phyloP scores from a whole-genome alignment of 2,113 vertebrate species.

The Tapirus terrestris region DNA sequence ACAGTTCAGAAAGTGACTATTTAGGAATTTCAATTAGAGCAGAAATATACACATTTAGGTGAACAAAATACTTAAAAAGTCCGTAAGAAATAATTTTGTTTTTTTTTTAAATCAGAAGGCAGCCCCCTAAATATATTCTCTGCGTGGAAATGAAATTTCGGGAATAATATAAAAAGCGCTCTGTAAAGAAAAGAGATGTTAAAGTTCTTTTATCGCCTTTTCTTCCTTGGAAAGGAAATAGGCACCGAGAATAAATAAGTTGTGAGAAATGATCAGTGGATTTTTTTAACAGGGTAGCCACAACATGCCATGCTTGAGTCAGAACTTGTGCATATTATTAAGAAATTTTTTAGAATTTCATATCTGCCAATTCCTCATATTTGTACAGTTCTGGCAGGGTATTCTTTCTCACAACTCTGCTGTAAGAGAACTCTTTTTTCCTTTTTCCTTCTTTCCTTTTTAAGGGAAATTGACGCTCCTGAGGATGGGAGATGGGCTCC shows the following conservation, averaged over 20 bases:
- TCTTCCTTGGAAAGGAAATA: slow-evolving; percentile 64
- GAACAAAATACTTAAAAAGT: slow-evolving; percentile 72
- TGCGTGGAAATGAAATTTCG: slow-evolving; percentile 38
- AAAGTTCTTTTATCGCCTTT: slow-evolving; percentile 61
- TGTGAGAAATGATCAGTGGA: slow-evolving; percentile 68
- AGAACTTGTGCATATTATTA: slow-evolving; percentile 47
- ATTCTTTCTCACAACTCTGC: not conserved
- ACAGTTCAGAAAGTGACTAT: slow-evolving; percentile 88
- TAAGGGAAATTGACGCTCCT: not conserved
- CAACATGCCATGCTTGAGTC: slow-evolving; percentile 52
- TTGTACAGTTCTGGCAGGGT: slow-evolving; percentile 20
- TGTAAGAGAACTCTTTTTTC: not conserved
- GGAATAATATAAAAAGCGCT: slow-evolving; percentile 52
- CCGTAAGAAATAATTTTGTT: slow-evolving; percentile 60
- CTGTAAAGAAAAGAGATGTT: slow-evolving; percentile 56
- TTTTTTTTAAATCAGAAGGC: slow-evolving; percentile 68
- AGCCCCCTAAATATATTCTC: slow-evolving; percentile 75
- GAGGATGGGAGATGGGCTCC: not conserved
- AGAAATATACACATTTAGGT: slow-evolving; percentile 83
- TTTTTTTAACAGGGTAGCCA: slow-evolving; percentile 65
- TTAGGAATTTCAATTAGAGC: slow-evolving; percentile 87
- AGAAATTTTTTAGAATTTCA: slow-evolving; percentile 35
- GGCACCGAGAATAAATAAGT: slow-evolving; percentile 73
- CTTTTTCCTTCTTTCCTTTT: too few relatives aligned
- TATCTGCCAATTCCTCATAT: not conserved